Conservation (phyloP, 2,888 invertebrate species). For the Dryocosmus kuriphilus region DNA sequence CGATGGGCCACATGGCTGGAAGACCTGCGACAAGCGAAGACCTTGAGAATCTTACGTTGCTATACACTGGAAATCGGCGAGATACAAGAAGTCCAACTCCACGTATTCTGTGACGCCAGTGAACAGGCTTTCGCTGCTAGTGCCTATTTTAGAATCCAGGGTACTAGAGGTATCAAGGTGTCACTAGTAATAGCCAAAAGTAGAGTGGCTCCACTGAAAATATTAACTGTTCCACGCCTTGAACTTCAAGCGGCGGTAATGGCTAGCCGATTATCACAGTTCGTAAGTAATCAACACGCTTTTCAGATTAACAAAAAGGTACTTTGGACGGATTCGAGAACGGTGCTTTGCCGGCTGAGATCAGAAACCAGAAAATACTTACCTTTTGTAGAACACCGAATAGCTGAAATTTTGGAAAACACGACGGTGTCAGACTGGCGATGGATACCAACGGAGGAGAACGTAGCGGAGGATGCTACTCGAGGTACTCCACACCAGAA, state of each 20-base stretch:
- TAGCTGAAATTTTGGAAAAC: slow-evolving; percentile 55
- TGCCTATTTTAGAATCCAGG: slow-evolving; percentile 41
- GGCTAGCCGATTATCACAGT: slow-evolving; percentile 34
- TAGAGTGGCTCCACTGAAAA: slow-evolving; percentile 46
- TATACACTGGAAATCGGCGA: too few species aligned
- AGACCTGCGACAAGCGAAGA: too few species aligned
- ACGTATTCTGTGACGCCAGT: too few species aligned
- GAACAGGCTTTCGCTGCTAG: not conserved
- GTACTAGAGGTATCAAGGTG: not conserved
- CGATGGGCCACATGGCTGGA: too few species aligned
- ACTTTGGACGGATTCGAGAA: slow-evolving; percentile 48
- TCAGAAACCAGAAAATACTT: slow-evolving; percentile 46
- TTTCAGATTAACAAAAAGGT: slow-evolving; percentile 21
- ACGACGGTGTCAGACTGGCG: slow-evolving; percentile 47
- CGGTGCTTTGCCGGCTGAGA: slow-evolving; percentile 50
- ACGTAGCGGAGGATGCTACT: slow-evolving; percentile 55
- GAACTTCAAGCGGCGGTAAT: slow-evolving; percentile 50
- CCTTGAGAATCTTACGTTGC: too few species aligned
- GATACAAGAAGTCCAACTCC: too few species aligned
- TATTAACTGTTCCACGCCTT: slow-evolving; percentile 44
- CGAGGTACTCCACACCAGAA: not conserved
- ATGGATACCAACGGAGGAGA: slow-evolving; percentile 53
- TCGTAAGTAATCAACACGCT: slow-evolving; percentile 29
- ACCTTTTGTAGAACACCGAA: slow-evolving; percentile 53
- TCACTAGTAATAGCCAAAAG: slow-evolving; percentile 34